Conservation (phyloP, 1,140 invertebrate species). For the Ctenoplectra terminalis region DNA sequence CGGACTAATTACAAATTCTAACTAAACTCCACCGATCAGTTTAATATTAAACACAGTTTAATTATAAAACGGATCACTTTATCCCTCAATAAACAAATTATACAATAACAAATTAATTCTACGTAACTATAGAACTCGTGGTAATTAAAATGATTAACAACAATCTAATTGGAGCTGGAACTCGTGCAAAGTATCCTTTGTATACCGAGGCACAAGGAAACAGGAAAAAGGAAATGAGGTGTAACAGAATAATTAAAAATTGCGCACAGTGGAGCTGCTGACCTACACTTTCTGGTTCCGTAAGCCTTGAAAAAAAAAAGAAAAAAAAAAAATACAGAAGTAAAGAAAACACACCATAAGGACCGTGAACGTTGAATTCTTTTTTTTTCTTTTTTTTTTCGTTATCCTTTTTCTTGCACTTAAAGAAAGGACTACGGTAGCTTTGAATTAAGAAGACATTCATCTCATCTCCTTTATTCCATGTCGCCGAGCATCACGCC, state of each 20-base stretch:
- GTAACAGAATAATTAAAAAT: too few relatives aligned
- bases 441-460: constrained; percentile 5
- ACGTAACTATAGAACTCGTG: not conserved
- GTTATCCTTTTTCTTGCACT: not conserved
- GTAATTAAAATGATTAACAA: not conserved
- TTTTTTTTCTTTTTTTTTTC: too few relatives aligned
- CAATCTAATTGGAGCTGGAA: not conserved
- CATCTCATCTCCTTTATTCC: constrained; percentile 28
- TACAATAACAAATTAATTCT: too few relatives aligned
- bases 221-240: constrained; percentile 1
- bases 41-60: not conserved
- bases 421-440: not conserved
- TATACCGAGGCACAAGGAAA: too few relatives aligned
- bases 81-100: too few relatives aligned
- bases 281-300: too few relatives aligned
- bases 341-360: too few relatives aligned
- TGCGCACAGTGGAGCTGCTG: too few relatives aligned
- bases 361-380: too few relatives aligned
- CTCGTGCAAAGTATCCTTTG: not conserved
- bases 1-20: constrained; percentile 5
- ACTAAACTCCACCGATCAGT: not conserved
- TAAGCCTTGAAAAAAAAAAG: too few relatives aligned
- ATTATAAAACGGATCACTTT: too few relatives aligned
- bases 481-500: not conserved
- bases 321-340: too few relatives aligned